Percentiles rank a stretch among this genome's conserved stretches.
Conservation (phyloP, 2,113 vertebrate genomes). For the Dermatemys mawii region DNA sequence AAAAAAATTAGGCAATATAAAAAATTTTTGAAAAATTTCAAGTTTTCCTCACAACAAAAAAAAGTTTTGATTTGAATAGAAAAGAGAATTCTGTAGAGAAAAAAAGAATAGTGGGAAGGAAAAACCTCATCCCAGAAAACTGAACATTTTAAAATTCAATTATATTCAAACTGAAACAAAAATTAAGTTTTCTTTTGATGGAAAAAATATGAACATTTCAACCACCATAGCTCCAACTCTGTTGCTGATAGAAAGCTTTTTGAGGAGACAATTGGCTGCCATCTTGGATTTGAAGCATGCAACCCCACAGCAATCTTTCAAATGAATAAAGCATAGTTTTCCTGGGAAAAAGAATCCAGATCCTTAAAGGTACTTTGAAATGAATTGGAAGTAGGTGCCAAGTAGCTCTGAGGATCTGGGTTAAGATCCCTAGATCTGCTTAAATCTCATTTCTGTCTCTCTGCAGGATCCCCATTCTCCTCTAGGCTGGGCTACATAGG, state of each 20-base stretch:
- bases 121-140: neutral
- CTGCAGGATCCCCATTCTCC: neutral
- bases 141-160: neutral
- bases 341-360: neutral
- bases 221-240: neutral
- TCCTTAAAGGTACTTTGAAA: neutral
- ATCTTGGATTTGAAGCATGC: conserved; percentile 37
- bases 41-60: neutral
- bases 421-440: neutral
- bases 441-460: neutral
- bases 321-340: conserved; percentile 40
- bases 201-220: neutral
- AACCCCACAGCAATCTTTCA: conserved; percentile 40
- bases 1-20: neutral
- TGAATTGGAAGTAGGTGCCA: neutral
- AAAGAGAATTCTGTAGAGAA: neutral
- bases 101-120: accelerated
- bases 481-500: neutral
- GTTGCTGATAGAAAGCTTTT: conserved; percentile 31
- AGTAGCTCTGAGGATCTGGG: neutral
- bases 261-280: conserved; percentile 27
- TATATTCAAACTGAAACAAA: neutral
- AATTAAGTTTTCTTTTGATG: neutral
- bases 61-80: neutral
- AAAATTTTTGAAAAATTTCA: neutral